Conservation (phyloP, 2,113 vertebrate species). For the Todiramphus chloris region DNA sequence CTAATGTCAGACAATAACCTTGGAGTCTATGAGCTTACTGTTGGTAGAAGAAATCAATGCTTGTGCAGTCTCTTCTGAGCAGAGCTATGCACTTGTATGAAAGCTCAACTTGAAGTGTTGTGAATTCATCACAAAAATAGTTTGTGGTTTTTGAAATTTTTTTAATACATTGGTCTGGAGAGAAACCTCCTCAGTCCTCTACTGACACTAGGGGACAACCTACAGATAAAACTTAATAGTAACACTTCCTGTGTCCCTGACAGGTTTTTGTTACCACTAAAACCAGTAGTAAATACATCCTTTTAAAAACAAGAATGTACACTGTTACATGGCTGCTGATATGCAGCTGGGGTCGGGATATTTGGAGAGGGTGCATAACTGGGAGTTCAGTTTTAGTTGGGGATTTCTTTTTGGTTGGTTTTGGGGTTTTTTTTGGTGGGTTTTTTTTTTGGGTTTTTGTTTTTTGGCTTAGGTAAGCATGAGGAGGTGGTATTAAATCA, state of each 20-base stretch:
- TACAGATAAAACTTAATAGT: background rate
- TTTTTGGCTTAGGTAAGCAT: background rate
- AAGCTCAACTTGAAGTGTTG: background rate
- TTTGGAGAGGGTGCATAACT: background rate
- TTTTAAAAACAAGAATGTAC: background rate
- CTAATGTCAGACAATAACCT: background rate
- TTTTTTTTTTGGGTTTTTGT: too few relatives aligned
- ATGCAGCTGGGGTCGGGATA: background rate
- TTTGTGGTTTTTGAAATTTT: background rate
- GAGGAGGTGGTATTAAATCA: background rate
- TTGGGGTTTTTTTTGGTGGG: background rate
- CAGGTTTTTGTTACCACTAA: background rate
- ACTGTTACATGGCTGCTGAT: background rate
- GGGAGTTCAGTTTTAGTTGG: background rate
- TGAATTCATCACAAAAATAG: background rate
- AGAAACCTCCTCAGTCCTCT: background rate
- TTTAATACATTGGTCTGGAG: background rate
- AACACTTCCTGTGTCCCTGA: background rate
- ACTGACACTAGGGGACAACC: background rate
- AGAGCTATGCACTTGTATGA: background rate
- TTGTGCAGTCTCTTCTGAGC: background rate
- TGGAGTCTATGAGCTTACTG: background rate
- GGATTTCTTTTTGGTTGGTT: background rate
- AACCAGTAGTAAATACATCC: background rate
- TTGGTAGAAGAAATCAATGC: background rate